Evolutionary conservation across 2,113 vertebrate species (phyloP).

Genomic region (Nesoenas mayeri): DNA sequence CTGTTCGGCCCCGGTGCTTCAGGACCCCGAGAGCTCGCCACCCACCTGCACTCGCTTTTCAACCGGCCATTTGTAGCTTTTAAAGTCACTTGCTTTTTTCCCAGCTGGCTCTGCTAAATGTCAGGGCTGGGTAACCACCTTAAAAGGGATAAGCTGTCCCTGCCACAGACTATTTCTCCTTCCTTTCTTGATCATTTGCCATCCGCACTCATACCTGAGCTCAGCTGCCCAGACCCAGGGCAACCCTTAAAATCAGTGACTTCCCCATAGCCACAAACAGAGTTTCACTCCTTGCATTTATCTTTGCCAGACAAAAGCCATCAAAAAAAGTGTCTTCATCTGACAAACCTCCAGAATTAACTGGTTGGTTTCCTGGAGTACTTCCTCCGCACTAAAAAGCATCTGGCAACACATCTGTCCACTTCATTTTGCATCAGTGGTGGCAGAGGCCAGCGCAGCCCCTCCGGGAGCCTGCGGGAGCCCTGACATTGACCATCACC

Average conservation of each 20-base stretch:
- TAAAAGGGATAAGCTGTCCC: background rate
- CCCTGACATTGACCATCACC: background rate
- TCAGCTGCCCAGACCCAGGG: background rate
- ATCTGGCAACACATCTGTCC: background rate
- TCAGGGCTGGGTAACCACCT: conserved; percentile 9
- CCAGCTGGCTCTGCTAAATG: conserved; percentile 41
- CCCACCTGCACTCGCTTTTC: conserved; percentile 24
- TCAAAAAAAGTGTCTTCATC: background rate
- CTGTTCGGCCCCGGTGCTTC: conserved; percentile 30
- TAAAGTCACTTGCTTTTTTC: conserved; percentile 39
- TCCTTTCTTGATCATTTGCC: background rate
- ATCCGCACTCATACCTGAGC: background rate
- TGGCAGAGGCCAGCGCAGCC: background rate
- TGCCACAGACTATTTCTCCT: background rate
- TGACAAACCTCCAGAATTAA: background rate
- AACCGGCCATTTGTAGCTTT: conserved; percentile 22
- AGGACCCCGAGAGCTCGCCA: background rate
- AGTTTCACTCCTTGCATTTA: background rate
- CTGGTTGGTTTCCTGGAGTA: background rate
- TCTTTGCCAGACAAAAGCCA: background rate
- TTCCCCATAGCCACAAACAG: background rate
- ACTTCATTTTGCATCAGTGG: background rate
- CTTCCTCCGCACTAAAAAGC: background rate
- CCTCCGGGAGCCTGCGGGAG: background rate
- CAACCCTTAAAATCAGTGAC: background rate